phyloP scores from a whole-genome alignment of 2,113 vertebrate species.

The Pandion haliaetus region DNA sequence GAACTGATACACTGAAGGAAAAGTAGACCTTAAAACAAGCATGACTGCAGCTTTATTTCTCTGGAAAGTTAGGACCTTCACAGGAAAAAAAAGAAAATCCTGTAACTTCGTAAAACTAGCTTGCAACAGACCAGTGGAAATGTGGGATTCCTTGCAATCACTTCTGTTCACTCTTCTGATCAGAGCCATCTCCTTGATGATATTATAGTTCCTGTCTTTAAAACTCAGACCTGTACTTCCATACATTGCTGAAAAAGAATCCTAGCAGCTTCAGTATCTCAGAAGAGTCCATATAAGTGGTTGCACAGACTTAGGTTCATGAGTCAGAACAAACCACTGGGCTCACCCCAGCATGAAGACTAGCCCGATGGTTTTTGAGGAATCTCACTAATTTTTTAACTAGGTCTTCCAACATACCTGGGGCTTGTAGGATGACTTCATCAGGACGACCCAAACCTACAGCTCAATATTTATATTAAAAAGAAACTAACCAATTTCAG shows the following conservation, averaged over 20 bases:
- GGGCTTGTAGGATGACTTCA: neutral
- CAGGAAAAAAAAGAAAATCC: neutral
- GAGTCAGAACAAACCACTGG: neutral
- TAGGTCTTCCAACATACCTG: neutral
- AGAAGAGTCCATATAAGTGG: neutral
- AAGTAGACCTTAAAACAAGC: neutral
- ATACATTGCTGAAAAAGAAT: neutral
- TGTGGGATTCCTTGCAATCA: neutral
- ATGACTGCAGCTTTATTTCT: neutral
- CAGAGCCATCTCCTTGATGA: neutral
- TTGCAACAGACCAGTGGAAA: neutral
- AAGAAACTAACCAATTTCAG: neutral
- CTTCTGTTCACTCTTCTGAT: neutral
- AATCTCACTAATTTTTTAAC: neutral
- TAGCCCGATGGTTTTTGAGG: neutral
- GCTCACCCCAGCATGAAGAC: neutral
- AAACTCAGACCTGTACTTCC: neutral
- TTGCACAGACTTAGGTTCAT: neutral
- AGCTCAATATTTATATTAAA: neutral
- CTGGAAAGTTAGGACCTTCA: neutral
- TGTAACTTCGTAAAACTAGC: neutral
- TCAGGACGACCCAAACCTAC: neutral
- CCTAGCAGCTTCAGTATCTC: neutral
- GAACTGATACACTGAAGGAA: neutral
- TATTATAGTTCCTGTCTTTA: neutral